These are phyloP conservation scores for Tuta absoluta DNA, from an alignment of 2,888 invertebrate genomes.

Conservation along the genomic window DNA sequence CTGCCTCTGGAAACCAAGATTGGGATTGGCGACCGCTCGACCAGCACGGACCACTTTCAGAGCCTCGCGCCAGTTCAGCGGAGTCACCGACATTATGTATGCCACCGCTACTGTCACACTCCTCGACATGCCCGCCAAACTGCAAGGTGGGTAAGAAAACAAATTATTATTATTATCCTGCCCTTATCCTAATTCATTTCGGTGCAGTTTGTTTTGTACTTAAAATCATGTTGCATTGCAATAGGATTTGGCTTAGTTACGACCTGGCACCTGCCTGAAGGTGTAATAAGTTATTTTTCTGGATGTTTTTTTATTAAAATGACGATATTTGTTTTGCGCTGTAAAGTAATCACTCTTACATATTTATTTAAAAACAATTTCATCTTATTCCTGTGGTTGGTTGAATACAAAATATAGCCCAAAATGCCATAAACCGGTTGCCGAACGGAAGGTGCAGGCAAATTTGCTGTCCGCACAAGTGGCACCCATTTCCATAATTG, in stretches of 20 bases:
- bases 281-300: too few relatives aligned
- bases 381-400: neutral
- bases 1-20: conserved; percentile 96
- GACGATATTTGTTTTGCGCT: too few relatives aligned
- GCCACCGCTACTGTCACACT: conserved; percentile 98
- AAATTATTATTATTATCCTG: too few relatives aligned
- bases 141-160: conserved; percentile 53
- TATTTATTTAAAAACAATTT: too few relatives aligned
- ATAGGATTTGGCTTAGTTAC: too few relatives aligned
- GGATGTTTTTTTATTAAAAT: too few relatives aligned
- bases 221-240: too few relatives aligned
- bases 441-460: neutral
- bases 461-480: neutral
- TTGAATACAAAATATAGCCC: neutral
- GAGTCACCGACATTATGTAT: conserved; percentile 97
- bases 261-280: too few relatives aligned
- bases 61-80: conserved; percentile 94
- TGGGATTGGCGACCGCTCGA: conserved; percentile 96
- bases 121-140: conserved; percentile 97
- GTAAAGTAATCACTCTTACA: too few relatives aligned
- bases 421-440: neutral
- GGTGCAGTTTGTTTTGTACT: too few relatives aligned
- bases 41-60: conserved; percentile 96
- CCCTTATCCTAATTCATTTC: too few relatives aligned
- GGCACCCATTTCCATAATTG: neutral